A percentile compares a stretch with the other conserved stretches of the same genome.
Evolutionary conservation across 2,113 vertebrate species (phyloP).

Genomic region (Ranitomeya imitator): DNA sequence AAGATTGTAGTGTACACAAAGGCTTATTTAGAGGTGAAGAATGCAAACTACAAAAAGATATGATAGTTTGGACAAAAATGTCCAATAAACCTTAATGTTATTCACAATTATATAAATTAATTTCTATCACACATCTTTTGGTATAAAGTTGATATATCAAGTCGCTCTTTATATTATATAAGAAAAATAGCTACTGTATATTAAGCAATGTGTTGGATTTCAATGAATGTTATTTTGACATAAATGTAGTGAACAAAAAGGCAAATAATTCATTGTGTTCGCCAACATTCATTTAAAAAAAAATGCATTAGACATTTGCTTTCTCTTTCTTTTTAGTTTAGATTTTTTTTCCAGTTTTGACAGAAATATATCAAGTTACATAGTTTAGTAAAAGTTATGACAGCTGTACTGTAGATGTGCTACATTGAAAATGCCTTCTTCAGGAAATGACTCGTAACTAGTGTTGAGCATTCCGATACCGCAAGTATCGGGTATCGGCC

Average conservation of each 20-base stretch:
- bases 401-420: conserved; percentile 5
- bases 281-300: background rate
- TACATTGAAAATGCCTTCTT: background rate
- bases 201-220: background rate
- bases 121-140: background rate
- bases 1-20: too few relatives aligned
- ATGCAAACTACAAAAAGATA: too few relatives aligned
- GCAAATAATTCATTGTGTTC: background rate
- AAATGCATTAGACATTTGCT: conserved; percentile 7
- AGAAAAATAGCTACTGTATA: background rate
- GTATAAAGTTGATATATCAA: background rate
- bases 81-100: background rate
- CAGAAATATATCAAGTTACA: background rate
- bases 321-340: background rate
- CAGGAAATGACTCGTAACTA: background rate
- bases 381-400: conserved; percentile 12
- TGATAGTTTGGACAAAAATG: too few relatives aligned
- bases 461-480: too few relatives aligned
- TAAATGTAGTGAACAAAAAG: background rate
- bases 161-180: background rate
- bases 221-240: background rate
- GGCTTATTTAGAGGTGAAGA: too few relatives aligned
- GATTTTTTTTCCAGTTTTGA: background rate
- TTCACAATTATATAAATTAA: background rate
- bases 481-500: too few relatives aligned